Conservation (phyloP, 2,113 vertebrate genomes). For the Bothrops jararaca region DNA sequence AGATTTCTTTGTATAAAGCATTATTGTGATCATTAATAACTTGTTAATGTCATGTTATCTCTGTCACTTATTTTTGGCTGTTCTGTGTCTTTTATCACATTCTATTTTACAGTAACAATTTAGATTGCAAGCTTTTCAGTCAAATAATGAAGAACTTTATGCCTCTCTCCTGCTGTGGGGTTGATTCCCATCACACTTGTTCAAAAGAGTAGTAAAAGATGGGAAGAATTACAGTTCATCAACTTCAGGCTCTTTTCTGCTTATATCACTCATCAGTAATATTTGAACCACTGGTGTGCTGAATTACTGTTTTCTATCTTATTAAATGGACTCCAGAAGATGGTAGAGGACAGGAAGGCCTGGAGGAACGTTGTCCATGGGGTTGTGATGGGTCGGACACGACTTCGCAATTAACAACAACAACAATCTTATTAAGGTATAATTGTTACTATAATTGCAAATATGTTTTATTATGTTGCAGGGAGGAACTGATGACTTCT, state of each 20-base stretch:
- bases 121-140: not conserved
- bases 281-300: not conserved
- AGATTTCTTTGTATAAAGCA: not conserved
- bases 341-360: no score
- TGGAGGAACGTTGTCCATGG: no score
- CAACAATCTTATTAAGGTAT: not conserved
- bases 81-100: not conserved
- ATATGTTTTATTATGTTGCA: conserved; percentile 50
- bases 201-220: not conserved
- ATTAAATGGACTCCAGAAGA: not conserved
- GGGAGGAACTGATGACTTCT: conserved; percentile 97
- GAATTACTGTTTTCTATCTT: not conserved
- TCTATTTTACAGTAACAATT: not conserved
- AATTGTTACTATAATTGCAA: not conserved
- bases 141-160: not conserved
- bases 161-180: not conserved
- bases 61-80: not conserved
- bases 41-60: not conserved
- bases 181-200: not conserved
- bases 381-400: no score
- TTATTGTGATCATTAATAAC: not conserved
- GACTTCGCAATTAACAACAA: no score
- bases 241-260: not conserved
- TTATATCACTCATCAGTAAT: not conserved
- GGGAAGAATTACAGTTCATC: not conserved